phyloP scores from a whole-genome alignment of 2,888 invertebrate genomes.

The Myathropa florea region DNA sequence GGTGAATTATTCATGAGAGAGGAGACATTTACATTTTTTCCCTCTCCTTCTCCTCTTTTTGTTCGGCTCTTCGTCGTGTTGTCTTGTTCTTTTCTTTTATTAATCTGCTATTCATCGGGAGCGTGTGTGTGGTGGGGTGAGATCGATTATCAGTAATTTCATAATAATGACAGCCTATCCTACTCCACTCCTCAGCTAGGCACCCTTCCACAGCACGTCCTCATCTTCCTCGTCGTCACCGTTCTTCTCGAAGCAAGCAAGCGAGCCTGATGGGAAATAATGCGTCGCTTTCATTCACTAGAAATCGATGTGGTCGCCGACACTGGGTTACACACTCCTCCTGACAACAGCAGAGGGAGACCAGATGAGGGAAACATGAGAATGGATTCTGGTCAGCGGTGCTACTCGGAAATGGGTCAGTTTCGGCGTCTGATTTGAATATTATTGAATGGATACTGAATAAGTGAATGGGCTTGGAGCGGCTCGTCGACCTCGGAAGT shows the following conservation, averaged over 20 bases:
- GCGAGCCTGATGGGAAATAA: slow-evolving; percentile 47
- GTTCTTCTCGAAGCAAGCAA: neutral
- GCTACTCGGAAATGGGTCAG: slow-evolving; percentile 56
- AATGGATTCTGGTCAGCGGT: slow-evolving; percentile 55
- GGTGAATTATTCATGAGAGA: slow-evolving; percentile 70
- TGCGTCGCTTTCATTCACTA: slow-evolving; percentile 62
- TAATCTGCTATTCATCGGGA: slow-evolving; percentile 56
- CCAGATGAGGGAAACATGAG: slow-evolving; percentile 28
- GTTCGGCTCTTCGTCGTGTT: neutral
- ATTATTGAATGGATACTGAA: slow-evolving; percentile 51
- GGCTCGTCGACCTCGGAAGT: neutral
- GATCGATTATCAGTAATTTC: slow-evolving; percentile 71
- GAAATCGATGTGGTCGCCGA: slow-evolving; percentile 57
- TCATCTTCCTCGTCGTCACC: neutral
- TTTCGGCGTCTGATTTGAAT: slow-evolving; percentile 61
- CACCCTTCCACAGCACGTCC: slow-evolving; percentile 11
- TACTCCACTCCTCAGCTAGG: neutral
- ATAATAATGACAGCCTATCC: slow-evolving; percentile 65
- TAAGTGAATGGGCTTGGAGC: neutral
- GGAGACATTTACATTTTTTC: slow-evolving; percentile 63
- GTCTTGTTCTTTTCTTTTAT: slow-evolving; percentile 45
- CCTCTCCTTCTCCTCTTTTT: slow-evolving; percentile 22
- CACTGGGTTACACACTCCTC: slow-evolving; percentile 17
- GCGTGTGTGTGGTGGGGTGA: slow-evolving; percentile 18
- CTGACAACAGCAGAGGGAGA: slow-evolving; percentile 35